These are phyloP conservation scores for Lycopodina hypogea DNA, from an alignment of 37 sponge, comb jelly and placozoan species.

Conservation along the genomic window DNA sequence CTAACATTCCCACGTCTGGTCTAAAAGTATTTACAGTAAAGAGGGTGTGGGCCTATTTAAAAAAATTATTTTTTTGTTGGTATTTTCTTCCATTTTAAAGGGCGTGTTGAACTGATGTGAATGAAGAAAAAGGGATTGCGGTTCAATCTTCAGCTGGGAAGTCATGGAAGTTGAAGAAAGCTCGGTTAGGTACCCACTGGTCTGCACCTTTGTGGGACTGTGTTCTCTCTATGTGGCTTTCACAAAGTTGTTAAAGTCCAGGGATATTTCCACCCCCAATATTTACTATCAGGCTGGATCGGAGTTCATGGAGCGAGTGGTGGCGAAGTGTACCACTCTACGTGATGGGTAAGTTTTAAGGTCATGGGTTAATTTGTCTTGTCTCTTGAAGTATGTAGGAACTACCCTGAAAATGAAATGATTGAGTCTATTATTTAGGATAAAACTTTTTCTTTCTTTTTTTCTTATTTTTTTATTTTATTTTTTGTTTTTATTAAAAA, in stretches of 20 bases:
- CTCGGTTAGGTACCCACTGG: background rate
- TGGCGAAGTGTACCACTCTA: constrained; percentile 8
- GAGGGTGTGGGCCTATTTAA: too few species aligned
- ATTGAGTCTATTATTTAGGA: background rate
- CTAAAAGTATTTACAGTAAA: too few species aligned
- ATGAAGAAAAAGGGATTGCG: too few species aligned
- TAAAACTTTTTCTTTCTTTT: background rate
- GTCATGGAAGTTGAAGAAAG: too few species aligned
- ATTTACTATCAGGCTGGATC: constrained; percentile 7
- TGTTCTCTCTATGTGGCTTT: background rate
- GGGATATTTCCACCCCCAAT: background rate
- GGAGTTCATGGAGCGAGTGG: background rate
- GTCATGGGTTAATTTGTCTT: background rate
- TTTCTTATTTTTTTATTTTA: background rate
- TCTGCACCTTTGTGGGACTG: background rate
- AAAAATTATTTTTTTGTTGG: too few species aligned
- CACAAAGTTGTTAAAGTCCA: background rate
- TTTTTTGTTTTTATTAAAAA: background rate
- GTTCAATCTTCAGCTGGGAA: too few species aligned
- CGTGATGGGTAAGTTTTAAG: background rate
- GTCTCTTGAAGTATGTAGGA: too few species aligned
- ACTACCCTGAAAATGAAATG: background rate
- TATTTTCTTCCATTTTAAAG: too few species aligned
- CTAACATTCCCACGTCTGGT: too few species aligned
- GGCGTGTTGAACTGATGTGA: too few species aligned